Evolutionary conservation across 2,888 invertebrate genomes (phyloP).

Genomic region (Drosophila prostipennis): DNA sequence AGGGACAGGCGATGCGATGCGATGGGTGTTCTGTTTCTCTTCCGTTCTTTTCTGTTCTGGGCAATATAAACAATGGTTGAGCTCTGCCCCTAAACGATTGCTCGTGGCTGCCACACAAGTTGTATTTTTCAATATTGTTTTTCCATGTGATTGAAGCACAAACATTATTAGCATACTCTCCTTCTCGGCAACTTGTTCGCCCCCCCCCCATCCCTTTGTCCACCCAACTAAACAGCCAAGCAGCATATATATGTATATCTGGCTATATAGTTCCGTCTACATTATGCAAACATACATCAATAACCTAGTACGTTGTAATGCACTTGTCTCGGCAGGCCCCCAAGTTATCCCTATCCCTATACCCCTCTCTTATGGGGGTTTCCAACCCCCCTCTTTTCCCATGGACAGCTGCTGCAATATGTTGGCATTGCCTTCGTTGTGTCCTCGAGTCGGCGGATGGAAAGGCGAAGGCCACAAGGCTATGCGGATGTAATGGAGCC

Average conservation of each 20-base stretch:
- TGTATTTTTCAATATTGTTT: slow-evolving; percentile 60
- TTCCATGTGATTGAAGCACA: slow-evolving; percentile 67
- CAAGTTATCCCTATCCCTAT: background rate
- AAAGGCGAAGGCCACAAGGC: slow-evolving; percentile 1
- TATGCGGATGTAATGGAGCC: slow-evolving; percentile 41
- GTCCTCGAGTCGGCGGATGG: slow-evolving; percentile 19
- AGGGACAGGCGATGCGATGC: slow-evolving; percentile 7
- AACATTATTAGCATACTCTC: slow-evolving; percentile 65
- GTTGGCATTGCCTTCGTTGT: slow-evolving; percentile 20
- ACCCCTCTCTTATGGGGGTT: background rate
- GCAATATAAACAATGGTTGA: slow-evolving; percentile 46
- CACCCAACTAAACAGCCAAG: background rate
- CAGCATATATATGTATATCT: background rate
- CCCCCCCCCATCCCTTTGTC: background rate
- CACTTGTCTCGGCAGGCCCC: slow-evolving; percentile 52
- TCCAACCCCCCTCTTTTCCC: background rate
- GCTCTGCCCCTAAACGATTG: slow-evolving; percentile 44
- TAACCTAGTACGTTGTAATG: slow-evolving; percentile 58
- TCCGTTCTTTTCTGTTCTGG: background rate
- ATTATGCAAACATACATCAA: slow-evolving; percentile 60
- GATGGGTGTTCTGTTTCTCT: background rate
- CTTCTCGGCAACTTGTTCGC: slow-evolving; percentile 8
- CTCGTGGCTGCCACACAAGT: slow-evolving; percentile 48
- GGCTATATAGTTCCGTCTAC: slow-evolving; percentile 44
- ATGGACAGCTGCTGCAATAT: slow-evolving; percentile 54